Evolutionary conservation across 2,797 vertebrate genomes (phyloP), one percentile per base, ranked within the genome.

Genomic region (Sebastes reedi): DNA sequence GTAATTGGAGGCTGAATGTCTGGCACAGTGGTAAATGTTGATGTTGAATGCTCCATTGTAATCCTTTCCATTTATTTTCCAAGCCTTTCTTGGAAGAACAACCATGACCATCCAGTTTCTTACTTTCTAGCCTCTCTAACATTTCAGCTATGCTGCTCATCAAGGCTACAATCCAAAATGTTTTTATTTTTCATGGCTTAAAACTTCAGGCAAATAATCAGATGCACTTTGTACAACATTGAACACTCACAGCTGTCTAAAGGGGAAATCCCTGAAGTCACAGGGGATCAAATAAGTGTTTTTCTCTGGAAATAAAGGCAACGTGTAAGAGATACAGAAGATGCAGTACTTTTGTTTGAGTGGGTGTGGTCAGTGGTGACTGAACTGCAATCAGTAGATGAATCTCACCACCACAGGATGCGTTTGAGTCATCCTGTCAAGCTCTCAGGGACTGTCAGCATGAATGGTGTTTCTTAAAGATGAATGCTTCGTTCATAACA

Each of bases 381-480:
- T 56, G 42, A 58, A 66, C 29, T 69, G 55, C 36, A 56, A 77
- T 59, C 46, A 66, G 68, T 22, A 67, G 46, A 30, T 70, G 36
- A 30, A 70, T 73, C 56, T 77, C 54, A 39, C 16, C 46, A 22
- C 67, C 11, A 25, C 72, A 50, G 52, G 67, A 24, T 65, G 50
- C 9, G 2, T 73, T 55, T 80, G 72, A 83, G 59, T 80, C 83
- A 81, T 69, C 20, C 9, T 12, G 69, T 65, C 25, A 24, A 18
- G 65, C 46, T 72, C 36, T 75, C 50, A 8, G 54, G 30, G 25
- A 30, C 30, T 36, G 59, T 73, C 75, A 83, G 59, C 27, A 54
- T 14, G 14, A 54, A 64, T 3, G 36, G 14, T 55, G 61, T 55
- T 62, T 58, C 20, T 77, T 65, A 65, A 66, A 67, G 60, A 5